Evolutionary conservation across 2,797 vertebrate genomes (phyloP), one percentile per base, ranked within the genome.

Genomic region (Geotrypetes seraphini): DNA sequence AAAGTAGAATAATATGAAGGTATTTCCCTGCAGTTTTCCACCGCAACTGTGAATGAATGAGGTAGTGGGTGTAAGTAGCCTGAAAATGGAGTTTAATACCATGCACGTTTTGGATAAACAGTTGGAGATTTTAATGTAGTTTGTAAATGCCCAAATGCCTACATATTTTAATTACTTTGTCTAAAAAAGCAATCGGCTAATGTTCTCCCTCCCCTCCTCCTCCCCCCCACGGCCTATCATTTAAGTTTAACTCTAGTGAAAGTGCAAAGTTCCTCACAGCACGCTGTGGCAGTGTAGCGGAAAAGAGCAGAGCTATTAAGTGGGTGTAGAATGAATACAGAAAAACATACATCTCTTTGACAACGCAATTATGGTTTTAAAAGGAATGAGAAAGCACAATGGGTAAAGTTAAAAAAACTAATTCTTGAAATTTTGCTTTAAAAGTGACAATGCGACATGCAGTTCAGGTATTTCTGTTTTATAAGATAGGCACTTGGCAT

Each of bases 1-100:
- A n/a, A n/a, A n/a, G n/a, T n/a, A n/a, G n/a, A n/a, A n/a, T n/a
- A n/a, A n/a, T n/a, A n/a, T n/a, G n/a, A n/a, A n/a, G n/a, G n/a
- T n/a, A n/a, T n/a, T n/a, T n/a, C n/a, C n/a, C n/a, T n/a, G n/a
- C 31, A 34, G 28, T 38, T 63, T 44, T 35, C 39, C 62, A 38
- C 43, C 45, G 33, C 39, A 34, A 42, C 20, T 33, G 27, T 31
- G 41, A 47, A 40, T 25, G 47, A 59, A 19, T 12, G 12, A 19
- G 39, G 1, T n/a, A 5, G 18, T n/a, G n/a, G n/a, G n/a, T n/a
- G n/a, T n/a, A n/a, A n/a, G n/a, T n/a, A n/a, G n/a, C n/a, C n/a
- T n/a, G n/a, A n/a, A n/a, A n/a, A n/a, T n/a, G n/a, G 11, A 7
- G 8, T 14, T 7, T 5, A 10, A 22, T 29, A 7, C 13, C 19